Evolutionary conservation across 2,113 vertebrate species (phyloP), one percentile per base, ranked within the genome.

Genomic region (Chroicocephalus ridibundus): DNA sequence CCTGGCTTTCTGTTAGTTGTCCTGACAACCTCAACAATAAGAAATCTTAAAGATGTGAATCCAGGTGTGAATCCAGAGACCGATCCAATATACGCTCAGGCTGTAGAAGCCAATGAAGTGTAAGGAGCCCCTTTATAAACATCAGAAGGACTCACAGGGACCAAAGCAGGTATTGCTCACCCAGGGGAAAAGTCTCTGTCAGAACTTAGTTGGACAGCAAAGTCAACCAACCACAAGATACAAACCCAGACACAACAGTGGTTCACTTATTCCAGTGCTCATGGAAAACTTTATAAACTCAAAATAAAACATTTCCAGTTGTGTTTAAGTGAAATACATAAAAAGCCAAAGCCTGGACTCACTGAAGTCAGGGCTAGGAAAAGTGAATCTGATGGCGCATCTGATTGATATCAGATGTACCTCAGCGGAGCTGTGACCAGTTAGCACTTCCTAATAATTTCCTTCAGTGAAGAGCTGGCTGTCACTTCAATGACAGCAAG

Each of bases 281-380:
- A 70, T n/a, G 40, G 58, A 94, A 91, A 90, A 76, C 40, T 54
- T 90, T 24, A 61, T 80, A 74, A 95, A 87, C 84, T 58, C 3
- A 25, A 87, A 95, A 80, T 27, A 38, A 91, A 94, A 58, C 24
- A 80, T 51, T 93, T 88, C 75, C 91, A 93, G 42, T 94, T 93
- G 36, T 76, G 24, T 91, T 93, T 70, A 80, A 93, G 58, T 72
- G 81, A 74, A 91, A 85, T 68, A 69, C 9, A 5, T 72, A 36
- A 36, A 58, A 88, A 75, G 22, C 25, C 74, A 71, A 85, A 93
- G 57, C 55, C 51, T 86, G 71, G 27, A 25, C 40, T 89, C 11
- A 34, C 18, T 76, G 66, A 72, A 86, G 40, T 76, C 75, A 55
- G 38, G 24, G n/a, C 46, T 85, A 82, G 22, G 78, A 76, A 78